Base-by-base conservation (phyloP, 2,113 vertebrate species). In the Perca fluviatilis region DNA sequence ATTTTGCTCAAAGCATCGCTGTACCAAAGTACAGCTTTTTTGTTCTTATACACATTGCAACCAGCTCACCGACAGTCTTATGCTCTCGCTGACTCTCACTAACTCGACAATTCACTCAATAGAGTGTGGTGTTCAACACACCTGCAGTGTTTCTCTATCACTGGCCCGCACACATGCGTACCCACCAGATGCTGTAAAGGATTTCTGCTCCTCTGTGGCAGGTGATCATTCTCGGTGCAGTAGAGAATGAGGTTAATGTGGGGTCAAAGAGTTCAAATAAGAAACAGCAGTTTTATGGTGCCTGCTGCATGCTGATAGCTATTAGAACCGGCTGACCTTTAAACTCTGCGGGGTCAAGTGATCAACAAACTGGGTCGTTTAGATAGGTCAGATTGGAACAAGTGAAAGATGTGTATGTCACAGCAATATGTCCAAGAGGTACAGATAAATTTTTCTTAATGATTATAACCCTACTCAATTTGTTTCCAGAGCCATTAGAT, bases 191-290 rank as follows among this genome's bases (percentile, higher is more conserved):
- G 93, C 87, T 91, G 83, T 78, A 84, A 88, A 91, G 88, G 84
- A 90, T 90, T 89, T 87, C 86, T 88, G 51, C 84, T 70, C 56
- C 67, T 67, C 25, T 23, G 76, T 69, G 78, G 74, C 88, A 85
- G 89, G 85, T 77, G 90, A 93, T 95, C 87, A 89, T 76, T 95
- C 86, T 91, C 74, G 14, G 27, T 50, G 63, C 74, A 18, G 86
- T 21, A 47, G 72, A 65, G 74, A 88, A 33, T 50, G 82, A 79
- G 95, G 90, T 95, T 95, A 95, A 95, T 95, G 94, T 94, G 93
- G 86, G 95, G 95, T 95, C 94, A 96, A 90, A 92, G 87, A 81
- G 90, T 91, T 89, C 86, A 76, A 86, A 94, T 93, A 93, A 92
- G 90, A 90, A 90, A 92, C 88, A 91, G 77, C 65, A 30, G 80